These are phyloP conservation scores for Holothuria leucospilota DNA, from an alignment of 53 echinoderm and acorn worm species.

Conservation along the genomic window DNA sequence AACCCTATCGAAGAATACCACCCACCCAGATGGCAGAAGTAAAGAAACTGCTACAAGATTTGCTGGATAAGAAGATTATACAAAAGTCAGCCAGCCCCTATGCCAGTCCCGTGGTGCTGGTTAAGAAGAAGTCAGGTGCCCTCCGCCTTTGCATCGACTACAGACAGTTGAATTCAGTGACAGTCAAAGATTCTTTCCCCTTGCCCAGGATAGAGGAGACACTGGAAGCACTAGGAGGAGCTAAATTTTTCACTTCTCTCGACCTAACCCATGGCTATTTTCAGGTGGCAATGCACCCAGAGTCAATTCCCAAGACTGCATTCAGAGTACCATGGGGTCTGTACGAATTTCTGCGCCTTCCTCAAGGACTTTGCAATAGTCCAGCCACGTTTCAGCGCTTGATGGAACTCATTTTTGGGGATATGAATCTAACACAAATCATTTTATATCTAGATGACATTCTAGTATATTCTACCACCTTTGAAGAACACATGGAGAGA, in stretches of 20 bases:
- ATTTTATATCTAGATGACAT: constrained; percentile 62
- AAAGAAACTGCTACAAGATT: constrained; percentile 42
- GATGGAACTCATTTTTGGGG: constrained; percentile 50
- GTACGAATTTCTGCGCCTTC: constrained; percentile 43
- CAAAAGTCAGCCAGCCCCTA: constrained; percentile 50
- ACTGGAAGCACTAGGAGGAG: constrained; percentile 57
- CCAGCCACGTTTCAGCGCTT: constrained; percentile 51
- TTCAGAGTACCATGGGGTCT: constrained; percentile 66
- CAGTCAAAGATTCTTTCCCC: constrained; percentile 55
- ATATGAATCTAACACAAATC: constrained; percentile 54
- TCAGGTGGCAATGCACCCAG: constrained; percentile 51
- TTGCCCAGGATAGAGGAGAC: constrained; percentile 57
- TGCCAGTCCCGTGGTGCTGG: constrained; percentile 59
- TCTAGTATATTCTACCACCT: constrained; percentile 45
- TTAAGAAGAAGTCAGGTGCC: constrained; percentile 53
- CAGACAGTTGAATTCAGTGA: constrained; percentile 39
- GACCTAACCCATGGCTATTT: constrained; percentile 63
- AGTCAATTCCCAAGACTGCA: constrained; percentile 57
- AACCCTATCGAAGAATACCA: constrained; percentile 49
- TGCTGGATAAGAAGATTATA: constrained; percentile 54
- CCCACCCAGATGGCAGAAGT: constrained; percentile 51
- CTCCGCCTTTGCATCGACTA: constrained; percentile 53
- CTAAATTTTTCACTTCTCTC: constrained; percentile 49
- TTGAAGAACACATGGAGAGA: constrained; percentile 54
- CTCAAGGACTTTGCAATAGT: constrained; percentile 60